A percentile compares a stretch with the other conserved stretches of the same genome.
Evolutionary conservation across 2,113 vertebrate genomes (phyloP).

Genomic region (Connochaetes taurinus): DNA sequence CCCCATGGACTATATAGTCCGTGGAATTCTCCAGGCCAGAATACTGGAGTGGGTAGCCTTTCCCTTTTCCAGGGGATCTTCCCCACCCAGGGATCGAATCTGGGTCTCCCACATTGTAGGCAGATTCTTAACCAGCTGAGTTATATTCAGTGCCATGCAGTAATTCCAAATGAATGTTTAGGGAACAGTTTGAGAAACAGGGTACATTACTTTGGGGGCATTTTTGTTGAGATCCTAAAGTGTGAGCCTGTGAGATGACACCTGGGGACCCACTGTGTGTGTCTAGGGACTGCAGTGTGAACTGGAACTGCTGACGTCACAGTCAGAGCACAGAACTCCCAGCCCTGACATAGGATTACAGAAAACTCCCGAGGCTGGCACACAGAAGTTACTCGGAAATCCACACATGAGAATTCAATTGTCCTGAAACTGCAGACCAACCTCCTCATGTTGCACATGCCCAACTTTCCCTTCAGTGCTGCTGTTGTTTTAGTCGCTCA

Average conservation of each 20-base stretch:
- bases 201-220: neutral
- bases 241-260: accelerated
- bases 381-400: neutral
- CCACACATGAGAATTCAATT: neutral
- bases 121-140: neutral
- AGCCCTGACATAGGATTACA: neutral
- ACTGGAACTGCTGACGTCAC: neutral
- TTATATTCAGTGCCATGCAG: neutral
- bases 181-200: neutral
- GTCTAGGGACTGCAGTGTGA: neutral
- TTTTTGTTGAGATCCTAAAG: neutral
- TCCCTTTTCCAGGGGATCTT: neutral
- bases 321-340: neutral
- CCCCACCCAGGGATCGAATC: neutral
- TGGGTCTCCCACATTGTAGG: neutral
- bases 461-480: neutral
- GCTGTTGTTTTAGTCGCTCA: neutral
- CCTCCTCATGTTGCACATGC: neutral
- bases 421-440: accelerated
- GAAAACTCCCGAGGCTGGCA: neutral
- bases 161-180: neutral
- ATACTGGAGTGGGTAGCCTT: neutral
- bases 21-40: neutral
- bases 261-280: accelerated
- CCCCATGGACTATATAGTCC: neutral